Base-by-base conservation (phyloP, 2,888 invertebrate species). In the Watsonalla cultraria region DNA sequence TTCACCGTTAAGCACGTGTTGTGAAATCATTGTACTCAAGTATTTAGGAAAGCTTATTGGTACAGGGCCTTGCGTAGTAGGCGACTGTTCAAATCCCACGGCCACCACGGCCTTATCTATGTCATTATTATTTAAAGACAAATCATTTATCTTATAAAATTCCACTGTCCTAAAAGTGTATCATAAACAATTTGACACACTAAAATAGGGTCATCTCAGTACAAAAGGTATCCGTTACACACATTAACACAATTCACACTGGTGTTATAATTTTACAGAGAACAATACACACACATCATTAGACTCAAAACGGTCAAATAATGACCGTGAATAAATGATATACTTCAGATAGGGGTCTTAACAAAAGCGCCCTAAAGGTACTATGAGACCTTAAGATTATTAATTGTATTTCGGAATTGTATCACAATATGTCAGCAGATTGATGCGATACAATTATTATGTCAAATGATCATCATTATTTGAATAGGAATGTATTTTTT, bases 261-360 rank as follows among this genome's bases (percentile, higher is more conserved):
- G 24, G 24, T 24, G 24, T 24, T 24, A 79, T 77, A 61, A 77
- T 78, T 76, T 75, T 80, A 78, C 77, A 76, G 80, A 85, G 84
- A 86, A 88, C 89, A 90, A 88, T 77, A 82, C 81, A 79, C 70
- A 74, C 80, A 83, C 83, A 86, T 87, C 89, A 90, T 90, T 88
- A 90, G 83, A 82, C 80, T 72, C 64, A 78, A 87, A 89, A 90
- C 83, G 90, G 90, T 89, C 90, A 90, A 90, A 90, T 90, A 90
- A 90, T 90, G 90, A 90, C 90, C 90, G 87, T 87, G 86, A 90
- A 90, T 90, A 90, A 89, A 87, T 89, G 81, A 85, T 86, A 72
- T 61, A 79, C 72, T 79, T 70, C 81, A 87, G 86, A 86, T 83
- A 84, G 82, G 24, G 86, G 82, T 80, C 79, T 72, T 74, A 69